Evolutionary conservation across 2,797 vertebrate species (phyloP).

Genomic region (Pangasius macronema): DNA sequence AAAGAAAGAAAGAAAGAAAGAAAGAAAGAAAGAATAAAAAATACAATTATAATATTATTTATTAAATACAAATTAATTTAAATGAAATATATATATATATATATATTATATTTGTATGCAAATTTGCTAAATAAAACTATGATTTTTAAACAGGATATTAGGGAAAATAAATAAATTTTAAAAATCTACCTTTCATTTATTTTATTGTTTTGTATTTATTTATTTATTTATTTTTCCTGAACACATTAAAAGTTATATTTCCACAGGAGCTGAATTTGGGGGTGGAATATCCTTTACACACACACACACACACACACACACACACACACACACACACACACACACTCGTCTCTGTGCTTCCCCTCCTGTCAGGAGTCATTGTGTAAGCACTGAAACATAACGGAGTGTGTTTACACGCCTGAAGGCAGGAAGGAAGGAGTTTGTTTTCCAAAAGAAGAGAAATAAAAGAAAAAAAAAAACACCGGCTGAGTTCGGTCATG

Average conservation of each 20-base stretch:
- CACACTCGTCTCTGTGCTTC: neutral
- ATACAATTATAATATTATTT: neutral
- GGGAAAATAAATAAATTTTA: no score
- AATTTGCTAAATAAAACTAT: neutral
- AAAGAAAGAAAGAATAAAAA: neutral
- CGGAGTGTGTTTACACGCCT: slow-evolving; percentile 19
- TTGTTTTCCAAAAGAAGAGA: slow-evolving; percentile 46
- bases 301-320: neutral
- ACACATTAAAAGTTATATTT: neutral
- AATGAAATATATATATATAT: neutral
- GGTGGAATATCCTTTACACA: neutral
- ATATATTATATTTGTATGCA: neutral
- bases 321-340: slow-evolving; percentile 3
- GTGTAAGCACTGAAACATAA: slow-evolving; percentile 18
- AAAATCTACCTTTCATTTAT: neutral
- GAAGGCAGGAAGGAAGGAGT: slow-evolving; percentile 40
- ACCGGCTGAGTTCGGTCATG: neutral
- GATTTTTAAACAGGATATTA: neutral
- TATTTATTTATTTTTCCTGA: neutral
- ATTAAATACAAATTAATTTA: neutral
- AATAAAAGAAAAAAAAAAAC: slow-evolving; percentile 3
- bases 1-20: neutral
- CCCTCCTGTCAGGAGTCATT: slow-evolving; percentile 13
- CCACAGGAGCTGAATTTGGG: neutral
- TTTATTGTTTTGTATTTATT: neutral